Conservation (phyloP, 2,797 vertebrate genomes). For the Gephyroberyx darwinii region DNA sequence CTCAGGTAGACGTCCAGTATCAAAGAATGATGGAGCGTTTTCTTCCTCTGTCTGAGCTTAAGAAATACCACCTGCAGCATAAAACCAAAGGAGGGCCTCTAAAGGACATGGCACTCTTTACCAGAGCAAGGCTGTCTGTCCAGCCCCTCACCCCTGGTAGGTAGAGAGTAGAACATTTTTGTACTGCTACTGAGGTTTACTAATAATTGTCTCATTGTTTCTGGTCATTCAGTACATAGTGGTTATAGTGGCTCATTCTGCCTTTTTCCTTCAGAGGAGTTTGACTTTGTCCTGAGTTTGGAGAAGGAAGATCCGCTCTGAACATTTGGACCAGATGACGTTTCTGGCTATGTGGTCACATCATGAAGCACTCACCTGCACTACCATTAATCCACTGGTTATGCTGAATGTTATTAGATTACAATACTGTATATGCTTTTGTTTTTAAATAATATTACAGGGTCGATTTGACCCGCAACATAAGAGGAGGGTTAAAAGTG, state of each 20-base stretch:
- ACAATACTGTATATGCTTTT: neutral
- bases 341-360: neutral
- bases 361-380: neutral
- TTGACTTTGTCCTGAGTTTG: slow-evolving; percentile 91
- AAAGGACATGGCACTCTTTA: slow-evolving; percentile 88
- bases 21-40: slow-evolving; percentile 90
- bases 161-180: slow-evolving; percentile 7
- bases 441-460: slow-evolving; percentile 2
- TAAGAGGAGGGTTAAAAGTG: too few species aligned
- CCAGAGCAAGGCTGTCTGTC: slow-evolving; percentile 89
- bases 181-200: neutral
- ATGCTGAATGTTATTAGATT: neutral
- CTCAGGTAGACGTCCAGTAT: slow-evolving; percentile 93
- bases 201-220: neutral
- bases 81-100: slow-evolving; percentile 83
- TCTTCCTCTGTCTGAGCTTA: slow-evolving; percentile 91
- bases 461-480: too few species aligned
- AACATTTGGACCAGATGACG: slow-evolving; percentile 54
- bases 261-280: slow-evolving; percentile 85
- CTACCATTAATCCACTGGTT: neutral
- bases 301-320: slow-evolving; percentile 84
- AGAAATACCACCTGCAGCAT: slow-evolving; percentile 87
- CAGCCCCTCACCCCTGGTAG: slow-evolving; percentile 90
- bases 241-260: neutral
- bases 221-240: neutral